Evolutionary conservation across 1,140 invertebrate genomes (phyloP).

Genomic region (Ruditapes philippinarum): DNA sequence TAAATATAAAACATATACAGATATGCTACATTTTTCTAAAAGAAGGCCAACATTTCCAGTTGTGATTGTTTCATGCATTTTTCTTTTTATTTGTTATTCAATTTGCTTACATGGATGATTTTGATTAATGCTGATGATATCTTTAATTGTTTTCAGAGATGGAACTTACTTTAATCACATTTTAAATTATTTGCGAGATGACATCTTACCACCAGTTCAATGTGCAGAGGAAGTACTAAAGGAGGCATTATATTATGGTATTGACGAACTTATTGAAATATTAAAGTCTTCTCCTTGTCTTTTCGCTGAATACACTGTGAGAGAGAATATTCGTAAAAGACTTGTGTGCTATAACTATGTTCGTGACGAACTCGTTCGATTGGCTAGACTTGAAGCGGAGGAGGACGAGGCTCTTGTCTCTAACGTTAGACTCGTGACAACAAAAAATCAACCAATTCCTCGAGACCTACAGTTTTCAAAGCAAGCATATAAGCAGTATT

Average conservation of each 20-base stretch:
- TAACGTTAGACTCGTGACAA: constrained; percentile 67
- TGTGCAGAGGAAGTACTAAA: constrained; percentile 69
- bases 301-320: constrained; percentile 74
- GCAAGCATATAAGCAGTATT: constrained; percentile 75
- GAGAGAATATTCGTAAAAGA: constrained; percentile 72
- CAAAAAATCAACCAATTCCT: constrained; percentile 75
- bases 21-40: too few species aligned
- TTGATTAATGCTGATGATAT: background rate
- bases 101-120: background rate
- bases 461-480: constrained; percentile 74
- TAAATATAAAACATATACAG: too few species aligned
- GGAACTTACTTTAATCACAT: constrained; percentile 75
- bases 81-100: too few species aligned
- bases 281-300: constrained; percentile 71
- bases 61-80: too few species aligned
- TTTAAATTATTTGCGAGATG: constrained; percentile 75
- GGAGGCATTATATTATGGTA: constrained; percentile 76
- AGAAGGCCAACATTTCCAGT: too few species aligned
- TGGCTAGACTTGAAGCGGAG: constrained; percentile 69
- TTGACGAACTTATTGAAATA: constrained; percentile 68
- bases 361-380: constrained; percentile 63
- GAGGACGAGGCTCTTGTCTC: constrained; percentile 70
- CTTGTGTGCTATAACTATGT: constrained; percentile 70
- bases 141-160: constrained; percentile 53
- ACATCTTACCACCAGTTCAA: constrained; percentile 70